Evolutionary conservation across 2,113 vertebrate species (phyloP).

Genomic region (Podiceps cristatus): DNA sequence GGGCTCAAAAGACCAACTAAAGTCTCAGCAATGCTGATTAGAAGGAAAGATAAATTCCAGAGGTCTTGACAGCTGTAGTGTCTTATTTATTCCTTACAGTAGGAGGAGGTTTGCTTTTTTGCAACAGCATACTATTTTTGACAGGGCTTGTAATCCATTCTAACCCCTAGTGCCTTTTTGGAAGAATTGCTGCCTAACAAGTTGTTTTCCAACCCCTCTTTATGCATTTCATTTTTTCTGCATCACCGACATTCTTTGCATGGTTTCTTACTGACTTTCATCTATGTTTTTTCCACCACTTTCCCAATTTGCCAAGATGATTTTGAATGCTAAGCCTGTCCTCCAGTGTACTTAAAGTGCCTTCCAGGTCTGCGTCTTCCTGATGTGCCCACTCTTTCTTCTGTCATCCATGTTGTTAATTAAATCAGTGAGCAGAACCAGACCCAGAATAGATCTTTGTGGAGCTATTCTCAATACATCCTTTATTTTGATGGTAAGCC

Average conservation of each 20-base stretch:
- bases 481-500: conserved; percentile 8
- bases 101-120: background rate
- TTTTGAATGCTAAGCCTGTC: conserved; percentile 10
- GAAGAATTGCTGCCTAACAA: background rate
- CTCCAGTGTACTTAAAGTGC: background rate
- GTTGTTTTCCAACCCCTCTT: background rate
- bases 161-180: background rate
- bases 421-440: background rate
- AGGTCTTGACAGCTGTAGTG: background rate
- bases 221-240: background rate
- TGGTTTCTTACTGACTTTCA: conserved; percentile 9
- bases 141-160: background rate
- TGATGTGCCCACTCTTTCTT: background rate
- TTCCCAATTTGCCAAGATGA: background rate
- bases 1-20: background rate
- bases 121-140: background rate
- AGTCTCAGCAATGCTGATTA: background rate
- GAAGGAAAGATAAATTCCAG: background rate
- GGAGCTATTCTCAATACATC: background rate
- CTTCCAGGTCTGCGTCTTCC: background rate
- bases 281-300: background rate
- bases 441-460: background rate
- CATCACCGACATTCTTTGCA: background rate
- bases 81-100: background rate
- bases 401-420: background rate